phyloP scores from a whole-genome alignment of 2,797 vertebrate genomes.

The Meriones psammophilus region DNA sequence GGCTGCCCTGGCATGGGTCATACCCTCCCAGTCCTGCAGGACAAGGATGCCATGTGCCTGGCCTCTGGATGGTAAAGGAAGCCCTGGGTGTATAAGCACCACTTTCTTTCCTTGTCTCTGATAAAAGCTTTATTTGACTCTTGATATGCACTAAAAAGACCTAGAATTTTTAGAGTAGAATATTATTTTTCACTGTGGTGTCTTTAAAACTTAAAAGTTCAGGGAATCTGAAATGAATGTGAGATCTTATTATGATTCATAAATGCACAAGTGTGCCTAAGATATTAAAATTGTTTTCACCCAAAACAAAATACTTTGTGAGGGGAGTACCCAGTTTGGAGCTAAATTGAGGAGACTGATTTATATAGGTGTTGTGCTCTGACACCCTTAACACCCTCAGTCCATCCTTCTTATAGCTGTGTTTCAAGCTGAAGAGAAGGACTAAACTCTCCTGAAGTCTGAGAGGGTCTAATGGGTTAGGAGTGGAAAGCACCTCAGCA shows the following conservation, averaged over 20 bases:
- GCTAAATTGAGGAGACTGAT: neutral
- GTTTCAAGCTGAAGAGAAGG: neutral
- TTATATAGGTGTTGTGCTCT: no score
- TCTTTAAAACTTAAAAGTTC: neutral
- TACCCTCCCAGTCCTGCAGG: neutral
- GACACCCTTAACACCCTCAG: neutral
- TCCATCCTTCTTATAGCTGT: neutral
- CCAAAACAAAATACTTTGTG: neutral
- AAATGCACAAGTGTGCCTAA: neutral
- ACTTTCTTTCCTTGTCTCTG: neutral
- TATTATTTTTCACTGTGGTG: neutral
- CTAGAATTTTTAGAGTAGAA: neutral
- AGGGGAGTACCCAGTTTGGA: neutral
- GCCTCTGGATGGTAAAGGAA: no score
- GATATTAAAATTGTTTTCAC: neutral
- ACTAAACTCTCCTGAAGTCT: no score
- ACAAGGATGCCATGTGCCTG: neutral
- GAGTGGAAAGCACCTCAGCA: neutral
- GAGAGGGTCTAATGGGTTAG: neutral
- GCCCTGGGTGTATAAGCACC: neutral
- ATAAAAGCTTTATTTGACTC: neutral
- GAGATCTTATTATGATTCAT: neutral
- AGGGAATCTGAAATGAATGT: neutral
- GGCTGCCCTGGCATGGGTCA: neutral
- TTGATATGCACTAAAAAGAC: neutral